Evolutionary conservation across 2,113 vertebrate species (phyloP), one percentile per base, ranked within the genome.

Genomic region (Tor tambroides): DNA sequence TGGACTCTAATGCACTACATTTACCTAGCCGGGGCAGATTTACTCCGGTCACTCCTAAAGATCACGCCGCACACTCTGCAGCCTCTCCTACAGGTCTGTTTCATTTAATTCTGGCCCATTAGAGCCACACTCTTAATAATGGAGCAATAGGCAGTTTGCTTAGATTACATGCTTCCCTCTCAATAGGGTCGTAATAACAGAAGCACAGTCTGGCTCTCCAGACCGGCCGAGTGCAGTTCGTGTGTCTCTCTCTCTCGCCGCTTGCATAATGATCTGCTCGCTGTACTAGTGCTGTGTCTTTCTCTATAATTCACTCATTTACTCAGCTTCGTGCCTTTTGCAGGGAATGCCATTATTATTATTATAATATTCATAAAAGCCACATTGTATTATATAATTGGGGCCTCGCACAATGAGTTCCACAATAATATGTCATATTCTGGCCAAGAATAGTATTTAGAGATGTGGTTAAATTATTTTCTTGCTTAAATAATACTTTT

Each of bases 181-280:
- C 51, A 71, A 69, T 69, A 79, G 8, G 21, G 32, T 51, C 28
- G 32, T 65, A 43, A 65, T 81, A 65, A 81, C 59, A 46, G 49
- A 63, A 46, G 59, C 12, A 1, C 23, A 30, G 80, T 81, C 75
- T 78, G 17, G 6, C 32, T 41, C 75, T 56, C 32, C 32, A 71
- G 69, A 38, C 67, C 67, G 19, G 2, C 21, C 56, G 8, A n/a
- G 56, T 23, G 19, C 54, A 26, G 61, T 26, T 23, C 10, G 59
- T 19, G 7, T 67, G 23, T 72, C 1, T 35, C 19, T 56, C 59
- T 32, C 38, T 67, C 35, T 86, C 65, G 0, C 26, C n/a, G n/a
- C 82, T 87, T 87, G 46, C 69, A 59, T 89, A 89, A 89, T 85
- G 76, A 85, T 87, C 82, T 89, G 82, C 72, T 89, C 76, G 7